These are phyloP conservation scores for Archips crataeganus DNA, from an alignment of 2,888 invertebrate genomes.

Conservation along the genomic window DNA sequence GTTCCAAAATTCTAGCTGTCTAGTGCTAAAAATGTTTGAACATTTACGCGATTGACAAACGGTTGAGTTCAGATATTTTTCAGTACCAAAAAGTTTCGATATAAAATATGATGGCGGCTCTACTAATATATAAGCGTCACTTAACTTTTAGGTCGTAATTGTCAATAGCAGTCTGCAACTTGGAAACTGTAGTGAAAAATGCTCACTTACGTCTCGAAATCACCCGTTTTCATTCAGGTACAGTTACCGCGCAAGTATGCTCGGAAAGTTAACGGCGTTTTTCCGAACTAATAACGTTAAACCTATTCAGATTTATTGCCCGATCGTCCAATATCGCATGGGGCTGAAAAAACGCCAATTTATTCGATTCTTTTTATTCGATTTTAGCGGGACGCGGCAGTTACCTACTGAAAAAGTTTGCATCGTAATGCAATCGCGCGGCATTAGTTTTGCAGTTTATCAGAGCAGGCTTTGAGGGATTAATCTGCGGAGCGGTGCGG, in stretches of 20 bases:
- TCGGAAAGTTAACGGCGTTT: conserved; percentile 27
- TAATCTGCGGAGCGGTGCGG: conserved; percentile 70
- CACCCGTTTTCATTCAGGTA: background rate
- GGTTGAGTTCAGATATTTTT: too few relatives aligned
- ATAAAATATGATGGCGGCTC: too few relatives aligned
- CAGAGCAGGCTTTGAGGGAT: conserved; percentile 83
- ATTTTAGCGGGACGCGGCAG: conserved; percentile 69
- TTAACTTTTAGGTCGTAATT: background rate
- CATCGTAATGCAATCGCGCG: conserved; percentile 81
- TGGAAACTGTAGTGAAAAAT: background rate
- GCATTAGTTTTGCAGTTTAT: conserved; percentile 83
- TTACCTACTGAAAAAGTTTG: conserved; percentile 80
- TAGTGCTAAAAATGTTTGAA: too few relatives aligned
- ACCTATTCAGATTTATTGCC: conserved; percentile 74
- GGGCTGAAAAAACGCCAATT: conserved; percentile 71
- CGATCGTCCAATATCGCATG: conserved; percentile 68
- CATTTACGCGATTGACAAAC: too few relatives aligned
- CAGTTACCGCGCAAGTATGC: conserved; percentile 19
- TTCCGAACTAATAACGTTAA: conserved; percentile 53
- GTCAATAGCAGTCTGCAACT: background rate
- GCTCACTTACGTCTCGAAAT: background rate
- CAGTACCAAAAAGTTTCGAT: too few relatives aligned
- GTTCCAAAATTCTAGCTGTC: too few relatives aligned
- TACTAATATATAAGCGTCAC: too few relatives aligned
- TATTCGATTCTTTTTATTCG: conserved; percentile 76